A percentile compares a stretch with the other conserved stretches of the same genome.
These are phyloP conservation scores for Lathamus discolor DNA, from an alignment of 2,113 vertebrate species.

Conservation along the genomic window DNA sequence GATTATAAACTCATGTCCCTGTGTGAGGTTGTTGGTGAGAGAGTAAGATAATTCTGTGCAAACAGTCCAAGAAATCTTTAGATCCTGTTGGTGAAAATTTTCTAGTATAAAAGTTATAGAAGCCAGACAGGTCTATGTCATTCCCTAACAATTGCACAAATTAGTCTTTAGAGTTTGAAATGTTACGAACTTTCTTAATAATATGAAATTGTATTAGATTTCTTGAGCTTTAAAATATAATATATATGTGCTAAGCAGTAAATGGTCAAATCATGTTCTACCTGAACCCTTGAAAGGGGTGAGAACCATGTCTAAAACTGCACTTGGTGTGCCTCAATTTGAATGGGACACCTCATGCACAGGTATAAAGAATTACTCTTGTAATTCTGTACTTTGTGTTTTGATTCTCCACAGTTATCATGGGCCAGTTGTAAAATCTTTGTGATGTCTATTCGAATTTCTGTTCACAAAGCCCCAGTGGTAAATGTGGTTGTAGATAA, in stretches of 20 bases:
- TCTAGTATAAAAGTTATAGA: not conserved
- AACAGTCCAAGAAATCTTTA: not conserved
- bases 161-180: not conserved
- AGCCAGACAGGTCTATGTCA: not conserved
- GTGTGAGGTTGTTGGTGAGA: not conserved
- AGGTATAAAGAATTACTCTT: not conserved
- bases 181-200: not conserved
- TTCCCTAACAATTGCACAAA: not conserved
- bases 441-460: not conserved
- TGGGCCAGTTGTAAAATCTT: not conserved
- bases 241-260: not conserved
- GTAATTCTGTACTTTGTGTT: not conserved
- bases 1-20: not conserved
- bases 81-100: not conserved
- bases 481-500: not conserved
- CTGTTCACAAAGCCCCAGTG: not conserved
- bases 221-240: not conserved
- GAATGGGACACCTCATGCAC: accelerated
- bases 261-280: not conserved
- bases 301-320: not conserved
- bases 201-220: not conserved
- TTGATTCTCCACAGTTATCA: not conserved
- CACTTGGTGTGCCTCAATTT: accelerated
- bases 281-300: not conserved
- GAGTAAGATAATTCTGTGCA: not conserved